Base-by-base conservation (phyloP, 2,797 vertebrate species). In the Myripristis murdjan region DNA sequence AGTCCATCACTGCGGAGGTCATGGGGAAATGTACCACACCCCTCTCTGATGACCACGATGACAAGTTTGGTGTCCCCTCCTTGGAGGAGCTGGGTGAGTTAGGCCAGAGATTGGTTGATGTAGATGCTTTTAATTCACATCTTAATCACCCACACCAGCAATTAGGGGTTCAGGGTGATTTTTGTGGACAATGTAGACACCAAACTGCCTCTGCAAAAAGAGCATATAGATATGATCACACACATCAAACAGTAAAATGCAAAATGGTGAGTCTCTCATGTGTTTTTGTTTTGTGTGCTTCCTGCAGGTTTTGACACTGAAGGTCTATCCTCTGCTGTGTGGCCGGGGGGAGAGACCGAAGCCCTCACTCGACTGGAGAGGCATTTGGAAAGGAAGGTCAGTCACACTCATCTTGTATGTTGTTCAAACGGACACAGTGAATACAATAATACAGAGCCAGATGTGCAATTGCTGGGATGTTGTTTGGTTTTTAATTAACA, bases 321-420 rank as follows among this genome's bases (percentile, higher is more conserved):
- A 73, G 97, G 97, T 20, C 86, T 99, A 76, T 90, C 96, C 41
- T 96, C 97, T 46, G 97, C 98, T 22, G 97, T 99, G 39, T 99
- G 98, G 98, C 97, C 98, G 1, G 98, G 98, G 8, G 98, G 98
- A 85, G 98, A 99, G 87, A 97, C 96, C 0, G 97, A 99, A 93
- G 98, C 97, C 37, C 97, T 99, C 51, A 98, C 97, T 4, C 93
- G 98, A 55, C 58, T 99, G 35, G 98, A 99, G 94, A 96, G 98
- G 69, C 98, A 99, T 79, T 89, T 99, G 84, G 98, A 99, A 90
- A 95, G 98, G 87, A 99, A 99, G 95, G 97, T 99, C 60, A 78
- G 57, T 18, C 64, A 37, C 18, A 31, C n/a, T 20, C 33, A 33
- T 31, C 16, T 35, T 54, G 31, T 6, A 33, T 16, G 4, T 46